phyloP scores from a whole-genome alignment of 2,888 invertebrate genomes.

The Acleris emargana region DNA sequence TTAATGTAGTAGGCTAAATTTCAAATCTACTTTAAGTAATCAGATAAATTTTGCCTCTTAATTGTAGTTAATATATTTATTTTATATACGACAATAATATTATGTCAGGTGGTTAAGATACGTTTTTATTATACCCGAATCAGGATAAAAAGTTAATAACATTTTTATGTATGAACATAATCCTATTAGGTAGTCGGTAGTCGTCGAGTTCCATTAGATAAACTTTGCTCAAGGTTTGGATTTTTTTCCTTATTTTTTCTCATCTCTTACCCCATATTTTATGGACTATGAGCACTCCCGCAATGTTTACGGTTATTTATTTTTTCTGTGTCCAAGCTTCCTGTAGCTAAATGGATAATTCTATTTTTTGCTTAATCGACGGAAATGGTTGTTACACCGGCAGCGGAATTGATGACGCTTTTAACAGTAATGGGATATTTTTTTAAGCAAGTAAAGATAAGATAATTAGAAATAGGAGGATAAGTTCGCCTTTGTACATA shows the following conservation, averaged over 20 bases:
- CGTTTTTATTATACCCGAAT: no score
- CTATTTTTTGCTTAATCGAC: conserved; percentile 29
- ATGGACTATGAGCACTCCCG: conserved; percentile 25
- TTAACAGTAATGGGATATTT: conserved; percentile 17
- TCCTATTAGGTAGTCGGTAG: not conserved
- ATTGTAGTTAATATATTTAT: no score
- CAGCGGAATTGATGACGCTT: conserved; percentile 13
- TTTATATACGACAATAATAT: no score
- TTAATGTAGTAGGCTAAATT: no score
- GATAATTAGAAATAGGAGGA: no score
- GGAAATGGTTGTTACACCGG: conserved; percentile 22
- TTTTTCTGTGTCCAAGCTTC: conserved; percentile 30
- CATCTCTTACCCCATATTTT: conserved; percentile 28
- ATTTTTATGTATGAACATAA: not conserved
- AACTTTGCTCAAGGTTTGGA: conserved; percentile 7
- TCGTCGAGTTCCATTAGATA: conserved; percentile 16
- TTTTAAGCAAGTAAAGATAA: conserved; percentile 14
- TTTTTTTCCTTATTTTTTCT: conserved; percentile 21
- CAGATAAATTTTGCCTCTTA: no score
- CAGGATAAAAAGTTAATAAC: no score
- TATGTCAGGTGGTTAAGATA: no score
- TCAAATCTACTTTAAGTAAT: no score
- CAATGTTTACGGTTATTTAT: conserved; percentile 37
- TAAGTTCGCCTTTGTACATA: no score
- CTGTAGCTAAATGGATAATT: conserved; percentile 31